Base-by-base conservation (phyloP, 2,888 invertebrate genomes). In the Drosophila buzzatii region DNA sequence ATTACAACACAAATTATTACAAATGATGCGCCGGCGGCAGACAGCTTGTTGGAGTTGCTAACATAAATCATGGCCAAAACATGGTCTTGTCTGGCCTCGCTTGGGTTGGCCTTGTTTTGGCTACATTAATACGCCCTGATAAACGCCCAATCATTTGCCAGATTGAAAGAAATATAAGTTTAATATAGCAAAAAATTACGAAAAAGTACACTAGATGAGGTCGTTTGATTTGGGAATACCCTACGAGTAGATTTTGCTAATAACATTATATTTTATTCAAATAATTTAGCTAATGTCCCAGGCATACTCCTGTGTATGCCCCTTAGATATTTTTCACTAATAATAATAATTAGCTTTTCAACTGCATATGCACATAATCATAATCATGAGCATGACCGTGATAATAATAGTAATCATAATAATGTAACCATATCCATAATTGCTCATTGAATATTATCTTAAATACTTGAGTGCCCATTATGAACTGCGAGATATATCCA, bases 1-100 rank as follows among this genome's bases (percentile, higher is more conserved):
- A 73, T 76, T 84, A 80, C 59, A 73, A 44, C 69, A 82, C 81
- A 90, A 85, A 85, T 85, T 85, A 90, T 89, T 89, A 85, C 90
- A 88, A 85, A 85, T 85, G 83, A 89, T 80, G 76, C 60, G 81
- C 84, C 72, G 67, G 52, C 70, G 89, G 89, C 86, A 56, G 74
- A 64, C 74, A 79, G 73, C 79, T 79, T 73, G 70, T 74, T 70
- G 58, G 63, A 62, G 61, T 58, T 57, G 49, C 55, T 53, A 55
- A 77, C 81, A 90, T 85, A 90, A 85, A 85, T 85, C 85, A 90
- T 72, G 63, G 63, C 59, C 51, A 53, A 61, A 56, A 70, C 55
- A 42, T 63, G 16, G 9, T n/a, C 33, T 42, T 63, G 53, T 42
- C 51, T 31, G 18, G 33, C 49, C 45, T 35, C 16, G 52, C 31